phyloP scores from a whole-genome alignment of 1,140 invertebrate genomes.

The Manduca sexta region DNA sequence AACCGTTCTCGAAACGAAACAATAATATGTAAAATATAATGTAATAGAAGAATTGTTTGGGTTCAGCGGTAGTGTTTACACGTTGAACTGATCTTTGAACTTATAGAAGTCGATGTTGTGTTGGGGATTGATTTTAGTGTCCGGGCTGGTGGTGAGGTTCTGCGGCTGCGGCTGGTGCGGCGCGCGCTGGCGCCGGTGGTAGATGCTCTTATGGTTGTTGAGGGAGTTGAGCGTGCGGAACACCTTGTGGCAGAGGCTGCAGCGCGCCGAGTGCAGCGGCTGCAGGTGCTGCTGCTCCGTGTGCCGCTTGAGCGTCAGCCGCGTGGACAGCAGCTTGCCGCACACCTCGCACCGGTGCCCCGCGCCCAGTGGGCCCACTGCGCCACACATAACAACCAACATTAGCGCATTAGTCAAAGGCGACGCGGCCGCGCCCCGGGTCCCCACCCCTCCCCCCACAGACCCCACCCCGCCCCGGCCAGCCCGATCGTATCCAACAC shows the following conservation, averaged over 20 bases:
- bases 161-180: slow-evolving; percentile 45
- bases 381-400: slow-evolving; percentile 72
- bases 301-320: slow-evolving; percentile 88
- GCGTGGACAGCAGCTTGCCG: slow-evolving; percentile 88
- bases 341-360: slow-evolving; percentile 89
- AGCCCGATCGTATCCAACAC: slow-evolving; percentile 10
- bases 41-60: too few relatives aligned
- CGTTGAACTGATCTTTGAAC: slow-evolving; percentile 73
- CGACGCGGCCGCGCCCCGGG: too few relatives aligned
- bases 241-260: slow-evolving; percentile 89
- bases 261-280: slow-evolving; percentile 88
- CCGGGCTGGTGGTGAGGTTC: slow-evolving; percentile 45
- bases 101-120: slow-evolving; percentile 71
- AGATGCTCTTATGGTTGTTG: slow-evolving; percentile 92
- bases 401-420: slow-evolving; percentile 72
- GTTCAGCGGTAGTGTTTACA: slow-evolving; percentile 35
- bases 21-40: slow-evolving; percentile 5
- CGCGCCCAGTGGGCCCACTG: slow-evolving; percentile 78
- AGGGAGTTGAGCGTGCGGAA: slow-evolving; percentile 90
- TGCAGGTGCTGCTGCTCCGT: slow-evolving; percentile 91
- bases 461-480: too few relatives aligned
- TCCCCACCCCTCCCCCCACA: too few relatives aligned
- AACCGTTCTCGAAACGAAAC: slow-evolving; percentile 13
- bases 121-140: slow-evolving; percentile 39
- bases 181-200: slow-evolving; percentile 84